These are phyloP conservation scores for Melanogrammus aeglefinus DNA, from an alignment of 2,797 vertebrate genomes.

Conservation along the genomic window DNA sequence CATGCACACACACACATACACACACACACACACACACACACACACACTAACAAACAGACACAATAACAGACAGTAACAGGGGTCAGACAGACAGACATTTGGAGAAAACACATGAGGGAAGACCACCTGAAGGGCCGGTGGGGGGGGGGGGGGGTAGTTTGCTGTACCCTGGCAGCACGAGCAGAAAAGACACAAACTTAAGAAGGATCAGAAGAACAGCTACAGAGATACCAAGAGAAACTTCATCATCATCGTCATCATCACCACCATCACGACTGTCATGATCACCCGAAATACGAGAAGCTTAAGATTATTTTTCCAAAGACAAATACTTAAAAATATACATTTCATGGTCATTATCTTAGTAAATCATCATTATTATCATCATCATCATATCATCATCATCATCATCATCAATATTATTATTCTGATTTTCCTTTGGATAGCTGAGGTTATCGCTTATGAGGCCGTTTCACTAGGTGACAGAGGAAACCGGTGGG, in stretches of 20 bases:
- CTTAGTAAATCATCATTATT: constrained; percentile 49
- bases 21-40: constrained; percentile 11
- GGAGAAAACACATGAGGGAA: constrained; percentile 43
- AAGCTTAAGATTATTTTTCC: constrained; percentile 77
- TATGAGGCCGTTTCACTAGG: constrained; percentile 72
- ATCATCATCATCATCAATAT: constrained; percentile 66
- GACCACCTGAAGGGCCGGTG: constrained; percentile 38
- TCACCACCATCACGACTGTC: constrained; percentile 41
- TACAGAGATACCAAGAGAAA: constrained; percentile 80
- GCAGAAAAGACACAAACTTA: constrained; percentile 71
- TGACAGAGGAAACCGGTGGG: constrained; percentile 51
- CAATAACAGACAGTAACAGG: constrained; percentile 44
- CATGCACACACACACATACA: neutral
- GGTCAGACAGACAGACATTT: constrained; percentile 54
- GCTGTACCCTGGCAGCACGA: constrained; percentile 69
- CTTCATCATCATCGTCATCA: constrained; percentile 68
- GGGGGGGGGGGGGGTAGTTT: constrained; percentile 27
- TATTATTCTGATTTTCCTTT: constrained; percentile 79
- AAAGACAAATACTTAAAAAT: constrained; percentile 90
- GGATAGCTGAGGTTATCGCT: constrained; percentile 83
- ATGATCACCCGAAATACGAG: constrained; percentile 72
- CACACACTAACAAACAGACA: constrained; percentile 10
- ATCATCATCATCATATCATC: constrained; percentile 63
- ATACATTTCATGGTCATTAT: constrained; percentile 80
- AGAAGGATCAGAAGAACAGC: constrained; percentile 69